phyloP scores from a whole-genome alignment of 2,888 invertebrate species.

The Phaedon cochleariae region DNA sequence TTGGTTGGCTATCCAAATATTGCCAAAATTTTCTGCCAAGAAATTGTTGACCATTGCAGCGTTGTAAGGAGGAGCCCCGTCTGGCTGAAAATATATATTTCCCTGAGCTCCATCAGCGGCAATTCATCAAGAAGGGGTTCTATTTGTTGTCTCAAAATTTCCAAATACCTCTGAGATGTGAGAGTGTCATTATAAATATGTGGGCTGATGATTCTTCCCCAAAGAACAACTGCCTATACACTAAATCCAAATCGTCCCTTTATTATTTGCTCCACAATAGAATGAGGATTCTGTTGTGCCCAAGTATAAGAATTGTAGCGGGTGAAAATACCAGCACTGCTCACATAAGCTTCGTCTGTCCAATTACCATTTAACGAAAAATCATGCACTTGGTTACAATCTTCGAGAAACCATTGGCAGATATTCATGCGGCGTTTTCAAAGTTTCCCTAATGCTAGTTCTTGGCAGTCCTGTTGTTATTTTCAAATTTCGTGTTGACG shows the following conservation, averaged over 20 bases:
- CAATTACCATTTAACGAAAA: not conserved
- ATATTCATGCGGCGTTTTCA: not conserved
- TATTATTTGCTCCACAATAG: too few species aligned
- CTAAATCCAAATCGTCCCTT: not conserved
- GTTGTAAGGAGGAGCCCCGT: not conserved
- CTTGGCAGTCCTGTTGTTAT: not conserved
- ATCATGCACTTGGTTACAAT: not conserved
- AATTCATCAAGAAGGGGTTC: not conserved
- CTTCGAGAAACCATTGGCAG: not conserved
- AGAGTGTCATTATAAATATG: not conserved
- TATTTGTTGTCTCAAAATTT: not conserved
- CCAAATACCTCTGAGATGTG: conserved; percentile 6
- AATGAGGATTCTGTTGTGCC: not conserved
- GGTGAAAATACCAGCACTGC: not conserved
- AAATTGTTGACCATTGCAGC: conserved; percentile 3
- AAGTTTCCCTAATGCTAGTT: not conserved
- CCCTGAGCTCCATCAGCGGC: not conserved
- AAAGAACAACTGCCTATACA: not conserved
- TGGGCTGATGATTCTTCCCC: not conserved
- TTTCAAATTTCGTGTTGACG: not conserved
- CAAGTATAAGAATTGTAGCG: conserved; percentile 21
- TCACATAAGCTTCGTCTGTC: conserved; percentile 1
- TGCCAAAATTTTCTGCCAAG: conserved; percentile 5
- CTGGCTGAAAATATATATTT: conserved; percentile 8
- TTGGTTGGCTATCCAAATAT: conserved; percentile 13